A percentile compares a stretch with the other conserved stretches of the same genome.
Conservation (phyloP, 2,888 invertebrate genomes). For the Ectobius pallidus region DNA sequence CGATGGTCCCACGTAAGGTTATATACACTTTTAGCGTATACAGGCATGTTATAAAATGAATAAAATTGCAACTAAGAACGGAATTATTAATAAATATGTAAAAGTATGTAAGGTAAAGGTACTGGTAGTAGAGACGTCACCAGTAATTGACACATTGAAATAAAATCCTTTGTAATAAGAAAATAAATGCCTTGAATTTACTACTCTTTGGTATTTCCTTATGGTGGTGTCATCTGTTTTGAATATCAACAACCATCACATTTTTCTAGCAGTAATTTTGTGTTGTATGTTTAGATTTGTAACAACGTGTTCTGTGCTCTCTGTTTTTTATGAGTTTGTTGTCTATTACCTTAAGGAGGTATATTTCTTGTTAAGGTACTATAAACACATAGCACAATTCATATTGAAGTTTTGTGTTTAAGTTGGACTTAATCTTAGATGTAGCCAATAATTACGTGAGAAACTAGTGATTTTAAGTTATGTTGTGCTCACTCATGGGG, state of each 20-base stretch:
- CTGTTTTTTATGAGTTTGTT: neutral
- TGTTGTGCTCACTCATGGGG: too few species aligned
- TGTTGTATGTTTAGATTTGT: neutral
- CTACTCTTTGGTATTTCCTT: neutral
- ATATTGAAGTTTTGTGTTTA: neutral
- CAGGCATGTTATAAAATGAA: too few species aligned
- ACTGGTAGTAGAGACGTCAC: slow-evolving; percentile 8
- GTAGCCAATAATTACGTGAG: neutral
- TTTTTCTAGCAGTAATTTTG: neutral
- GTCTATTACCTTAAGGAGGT: slow-evolving; percentile 4
- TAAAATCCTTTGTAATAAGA: too few species aligned
- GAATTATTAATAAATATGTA: too few species aligned
- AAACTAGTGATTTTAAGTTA: neutral
- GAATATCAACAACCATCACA: neutral
- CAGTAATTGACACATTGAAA: neutral
- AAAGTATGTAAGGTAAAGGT: slow-evolving; percentile 6
- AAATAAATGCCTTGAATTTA: too few species aligned
- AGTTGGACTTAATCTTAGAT: neutral
- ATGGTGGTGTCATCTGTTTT: neutral
- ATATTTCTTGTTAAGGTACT: neutral
- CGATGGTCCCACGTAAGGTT: too few species aligned
- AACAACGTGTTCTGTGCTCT: neutral
- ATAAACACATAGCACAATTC: neutral
- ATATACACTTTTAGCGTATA: too few species aligned
- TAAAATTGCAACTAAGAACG: too few species aligned